phyloP scores from a whole-genome alignment of 1,140 invertebrate species.

The Papilio polyxenes region DNA sequence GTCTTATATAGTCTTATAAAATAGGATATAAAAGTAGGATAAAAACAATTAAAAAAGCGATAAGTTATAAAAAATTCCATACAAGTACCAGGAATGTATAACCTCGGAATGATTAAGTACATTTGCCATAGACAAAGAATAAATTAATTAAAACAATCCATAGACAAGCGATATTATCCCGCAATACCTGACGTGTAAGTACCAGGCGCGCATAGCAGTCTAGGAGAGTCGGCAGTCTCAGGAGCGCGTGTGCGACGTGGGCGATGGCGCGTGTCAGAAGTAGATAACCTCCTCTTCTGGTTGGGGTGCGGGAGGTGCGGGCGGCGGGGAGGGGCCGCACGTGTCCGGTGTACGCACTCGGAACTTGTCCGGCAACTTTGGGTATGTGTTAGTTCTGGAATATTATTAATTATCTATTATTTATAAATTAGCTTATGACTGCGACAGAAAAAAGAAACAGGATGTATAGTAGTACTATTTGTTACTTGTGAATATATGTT shows the following conservation, averaged over 20 bases:
- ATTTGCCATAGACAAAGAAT: background rate
- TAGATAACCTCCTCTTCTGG: slow-evolving; percentile 73
- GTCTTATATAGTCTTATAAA: too few relatives aligned
- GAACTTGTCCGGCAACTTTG: slow-evolving; percentile 84
- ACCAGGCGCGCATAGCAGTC: slow-evolving; percentile 42
- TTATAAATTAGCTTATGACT: too few relatives aligned
- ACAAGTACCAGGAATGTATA: slow-evolving; percentile 1
- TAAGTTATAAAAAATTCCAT: too few relatives aligned
- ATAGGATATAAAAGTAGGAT: too few relatives aligned
- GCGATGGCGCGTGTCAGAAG: slow-evolving; percentile 65
- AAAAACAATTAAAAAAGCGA: too few relatives aligned
- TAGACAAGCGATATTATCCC: background rate
- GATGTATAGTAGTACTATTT: too few relatives aligned
- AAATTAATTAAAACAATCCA: slow-evolving; percentile 1
- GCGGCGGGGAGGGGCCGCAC: slow-evolving; percentile 48
- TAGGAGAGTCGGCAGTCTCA: slow-evolving; percentile 70
- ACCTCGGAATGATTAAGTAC: background rate
- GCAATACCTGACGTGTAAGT: background rate
- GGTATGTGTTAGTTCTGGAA: slow-evolving; percentile 82
- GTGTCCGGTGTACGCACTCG: slow-evolving; percentile 79
- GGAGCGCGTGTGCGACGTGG: slow-evolving; percentile 51
- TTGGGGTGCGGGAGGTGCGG: slow-evolving; percentile 40
- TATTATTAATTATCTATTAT: background rate
- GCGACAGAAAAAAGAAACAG: too few relatives aligned
- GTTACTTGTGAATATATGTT: too few relatives aligned